A percentile compares a stretch with the other conserved stretches of the same genome.
phyloP scores from a whole-genome alignment of 2,113 vertebrate species.

The Xenus cinereus region DNA sequence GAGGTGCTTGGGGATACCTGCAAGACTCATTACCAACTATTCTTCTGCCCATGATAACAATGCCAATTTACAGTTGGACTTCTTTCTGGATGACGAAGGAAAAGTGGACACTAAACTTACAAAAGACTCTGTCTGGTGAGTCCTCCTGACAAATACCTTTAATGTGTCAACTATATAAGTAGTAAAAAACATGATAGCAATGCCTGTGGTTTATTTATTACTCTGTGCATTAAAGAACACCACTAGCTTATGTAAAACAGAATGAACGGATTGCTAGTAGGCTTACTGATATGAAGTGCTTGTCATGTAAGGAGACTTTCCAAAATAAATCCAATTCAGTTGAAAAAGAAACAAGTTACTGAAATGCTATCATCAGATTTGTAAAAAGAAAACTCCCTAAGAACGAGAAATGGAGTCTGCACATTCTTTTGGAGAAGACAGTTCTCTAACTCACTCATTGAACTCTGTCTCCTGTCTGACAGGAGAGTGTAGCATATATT shows the following conservation, averaged over 20 bases:
- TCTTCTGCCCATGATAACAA: slow-evolving; percentile 95
- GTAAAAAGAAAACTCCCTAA: neutral
- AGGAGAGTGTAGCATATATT: neutral
- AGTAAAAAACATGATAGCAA: neutral
- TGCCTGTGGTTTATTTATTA: neutral
- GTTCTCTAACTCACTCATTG: neutral
- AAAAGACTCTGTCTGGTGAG: slow-evolving; percentile 91
- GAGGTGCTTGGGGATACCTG: slow-evolving; percentile 91
- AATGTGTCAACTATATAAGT: neutral
- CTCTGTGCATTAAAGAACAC: neutral
- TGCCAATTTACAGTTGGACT: slow-evolving; percentile 87
- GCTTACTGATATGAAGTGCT: neutral
- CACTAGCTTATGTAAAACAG: neutral
- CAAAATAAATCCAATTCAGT: neutral
- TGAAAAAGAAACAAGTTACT: neutral
- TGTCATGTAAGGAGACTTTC: neutral
- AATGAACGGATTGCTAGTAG: neutral
- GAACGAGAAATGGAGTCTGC: neutral
- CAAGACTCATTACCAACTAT: slow-evolving; percentile 89
- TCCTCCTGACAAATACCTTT: neutral
- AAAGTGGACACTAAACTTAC: slow-evolving; percentile 82
- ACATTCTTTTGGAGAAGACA: neutral
- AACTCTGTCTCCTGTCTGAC: neutral
- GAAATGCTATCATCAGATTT: neutral
- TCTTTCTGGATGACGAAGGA: slow-evolving; percentile 86